Evolutionary conservation across 2,888 invertebrate genomes (phyloP).

Genomic region (Tenthredo mesomela): DNA sequence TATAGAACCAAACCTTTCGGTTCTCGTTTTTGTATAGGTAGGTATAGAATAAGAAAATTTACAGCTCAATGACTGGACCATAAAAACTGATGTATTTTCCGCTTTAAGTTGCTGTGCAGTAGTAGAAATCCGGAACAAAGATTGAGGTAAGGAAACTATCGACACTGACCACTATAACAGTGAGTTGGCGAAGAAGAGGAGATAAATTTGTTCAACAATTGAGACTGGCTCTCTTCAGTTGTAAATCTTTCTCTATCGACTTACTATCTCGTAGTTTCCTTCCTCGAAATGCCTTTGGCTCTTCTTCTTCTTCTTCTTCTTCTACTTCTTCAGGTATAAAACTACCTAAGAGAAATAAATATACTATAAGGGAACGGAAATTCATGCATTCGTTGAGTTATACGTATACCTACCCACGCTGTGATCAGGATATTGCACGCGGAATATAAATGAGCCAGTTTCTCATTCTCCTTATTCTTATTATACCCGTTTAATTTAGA

Average conservation of each 20-base stretch:
- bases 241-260: constrained; percentile 69
- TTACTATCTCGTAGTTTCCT: constrained; percentile 10
- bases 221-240: constrained; percentile 73
- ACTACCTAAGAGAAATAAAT: not conserved
- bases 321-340: constrained; percentile 7
- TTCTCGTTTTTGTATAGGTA: no score
- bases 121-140: constrained; percentile 2
- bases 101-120: no score
- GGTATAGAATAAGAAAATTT: not conserved
- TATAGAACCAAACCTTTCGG: no score
- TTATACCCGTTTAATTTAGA: not conserved
- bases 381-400: constrained; percentile 18
- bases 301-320: no score
- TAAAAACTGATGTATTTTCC: no score
- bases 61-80: not conserved
- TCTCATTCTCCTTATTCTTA: not conserved
- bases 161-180: constrained; percentile 30
- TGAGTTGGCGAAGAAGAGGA: constrained; percentile 59
- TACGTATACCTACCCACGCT: not conserved
- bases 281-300: constrained; percentile 6
- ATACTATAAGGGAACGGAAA: not conserved
- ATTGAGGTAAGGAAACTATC: constrained; percentile 12
- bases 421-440: constrained; percentile 41
- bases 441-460: constrained; percentile 33
- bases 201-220: constrained; percentile 77